Evolutionary conservation across 2,113 vertebrate genomes (phyloP), one percentile per base, ranked within the genome.

Genomic region (Campylorhamphus procurvoides): DNA sequence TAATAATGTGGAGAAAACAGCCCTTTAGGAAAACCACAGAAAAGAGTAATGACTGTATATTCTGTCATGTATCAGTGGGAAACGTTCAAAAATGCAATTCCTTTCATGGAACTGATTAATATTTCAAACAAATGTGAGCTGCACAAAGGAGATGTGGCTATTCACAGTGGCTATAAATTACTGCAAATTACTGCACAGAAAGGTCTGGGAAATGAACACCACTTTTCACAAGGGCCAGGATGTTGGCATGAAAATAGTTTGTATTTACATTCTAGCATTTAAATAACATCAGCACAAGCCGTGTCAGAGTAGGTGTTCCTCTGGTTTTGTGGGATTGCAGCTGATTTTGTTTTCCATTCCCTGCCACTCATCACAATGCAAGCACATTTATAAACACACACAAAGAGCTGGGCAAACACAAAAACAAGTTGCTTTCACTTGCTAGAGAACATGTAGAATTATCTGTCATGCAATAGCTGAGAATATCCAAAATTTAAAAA

Each of bases 241-340:
- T 40, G 37, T 25, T 35, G 18, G 58, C 78, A 89, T 50, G 31
- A 78, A 89, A 94, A 67, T 33, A 64, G 62, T 94, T 96, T 96
- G 25, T 96, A 68, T 97, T 97, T 97, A 97, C 84, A 91, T 97
- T 93, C 90, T 84, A 87, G 59, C 23, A 82, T 91, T 94, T 95
- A 87, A 79, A 63, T 62, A 94, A 91, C 87, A 96, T 90, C 78
- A 89, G 22, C 50, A 50, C 37, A 47, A 92, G 56, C 49, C 55
- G 14, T 79, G 79, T 88, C 94, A 96, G 56, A 92, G 59, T 72
- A 86, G 90, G 39, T 31, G 31, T 63, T 79, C 20, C 87, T 91
- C 91, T 8, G 8, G 59, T 67, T 83, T 77, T 84, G 62, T 86
- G 81, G 66, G 72, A 87, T 40, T 92, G 40, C 29, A 94, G 47